phyloP scores from a whole-genome alignment of 2,888 invertebrate species.

The Phaedon cochleariae region DNA sequence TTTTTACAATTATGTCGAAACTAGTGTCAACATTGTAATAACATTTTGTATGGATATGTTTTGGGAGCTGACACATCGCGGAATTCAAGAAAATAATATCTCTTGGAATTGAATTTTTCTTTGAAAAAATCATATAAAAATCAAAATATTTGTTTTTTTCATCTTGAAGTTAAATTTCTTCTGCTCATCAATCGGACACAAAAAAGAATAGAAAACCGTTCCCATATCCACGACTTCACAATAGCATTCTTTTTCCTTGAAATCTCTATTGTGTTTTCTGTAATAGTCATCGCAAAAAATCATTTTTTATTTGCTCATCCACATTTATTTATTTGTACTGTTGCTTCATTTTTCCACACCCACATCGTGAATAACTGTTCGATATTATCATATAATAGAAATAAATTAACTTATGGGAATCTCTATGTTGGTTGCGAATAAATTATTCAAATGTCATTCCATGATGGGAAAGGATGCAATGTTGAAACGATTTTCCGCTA shows the following conservation, averaged over 20 bases:
- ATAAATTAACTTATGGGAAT: constrained; percentile 24
- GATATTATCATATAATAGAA: constrained; percentile 27
- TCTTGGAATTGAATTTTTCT: no score
- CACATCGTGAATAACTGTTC: constrained; percentile 12
- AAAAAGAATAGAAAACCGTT: no score
- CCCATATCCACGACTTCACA: no score
- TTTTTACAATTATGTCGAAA: no score
- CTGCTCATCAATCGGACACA: no score
- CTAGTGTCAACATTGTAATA: no score
- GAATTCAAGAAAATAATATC: no score
- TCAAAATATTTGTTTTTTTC: no score
- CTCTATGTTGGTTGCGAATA: constrained; percentile 1
- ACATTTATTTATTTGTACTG: constrained; percentile 4
- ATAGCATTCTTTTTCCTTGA: constrained; percentile 23
- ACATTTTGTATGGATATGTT: no score
- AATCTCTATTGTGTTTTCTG: constrained; percentile 6
- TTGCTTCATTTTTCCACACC: constrained; percentile 21
- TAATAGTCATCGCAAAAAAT: constrained; percentile 16
- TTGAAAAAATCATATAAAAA: no score
- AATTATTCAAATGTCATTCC: not conserved
- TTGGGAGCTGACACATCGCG: no score
- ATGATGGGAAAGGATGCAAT: constrained; percentile 2
- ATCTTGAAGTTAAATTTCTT: no score
- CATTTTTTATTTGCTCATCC: constrained; percentile 12
- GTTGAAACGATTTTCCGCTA: not conserved